Conservation (phyloP, 2,797 vertebrate genomes). For the Sebastes oblongus region DNA sequence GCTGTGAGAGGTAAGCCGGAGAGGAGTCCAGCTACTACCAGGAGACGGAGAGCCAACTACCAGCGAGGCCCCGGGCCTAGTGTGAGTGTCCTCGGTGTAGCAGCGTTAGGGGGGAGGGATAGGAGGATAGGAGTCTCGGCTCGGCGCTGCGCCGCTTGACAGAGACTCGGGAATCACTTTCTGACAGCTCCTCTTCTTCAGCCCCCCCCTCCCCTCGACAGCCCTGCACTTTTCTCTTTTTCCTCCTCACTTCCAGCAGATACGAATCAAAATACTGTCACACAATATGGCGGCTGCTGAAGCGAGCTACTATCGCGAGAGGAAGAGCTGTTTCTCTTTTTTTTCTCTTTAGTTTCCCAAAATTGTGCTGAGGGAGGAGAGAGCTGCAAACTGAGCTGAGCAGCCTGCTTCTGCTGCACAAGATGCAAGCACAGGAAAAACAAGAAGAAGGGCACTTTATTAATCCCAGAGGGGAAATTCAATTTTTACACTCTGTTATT, state of each 20-base stretch:
- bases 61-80: slow-evolving; percentile 79
- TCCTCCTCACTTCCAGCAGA: slow-evolving; percentile 80
- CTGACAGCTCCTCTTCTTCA: slow-evolving; percentile 79
- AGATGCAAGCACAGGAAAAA: no score
- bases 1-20: slow-evolving; percentile 69
- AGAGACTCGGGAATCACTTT: slow-evolving; percentile 66
- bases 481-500: no score
- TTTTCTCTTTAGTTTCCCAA: slow-evolving; percentile 23
- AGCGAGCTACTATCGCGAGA: slow-evolving; percentile 88
- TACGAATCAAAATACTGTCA: slow-evolving; percentile 94
- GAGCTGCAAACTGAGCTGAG: neutral
- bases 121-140: slow-evolving; percentile 41
- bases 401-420: neutral
- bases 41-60: slow-evolving; percentile 65
- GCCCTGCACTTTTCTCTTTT: slow-evolving; percentile 76
- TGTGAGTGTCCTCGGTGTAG: slow-evolving; percentile 69
- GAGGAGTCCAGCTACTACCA: slow-evolving; percentile 61
- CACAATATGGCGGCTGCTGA: slow-evolving; percentile 92
- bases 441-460: no score
- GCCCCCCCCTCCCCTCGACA: slow-evolving; percentile 71
- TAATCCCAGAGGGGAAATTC: no score
- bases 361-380: slow-evolving; percentile 41
- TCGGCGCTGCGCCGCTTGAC: slow-evolving; percentile 66
- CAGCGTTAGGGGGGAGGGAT: slow-evolving; percentile 53
- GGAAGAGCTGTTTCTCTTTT: slow-evolving; percentile 19